These are phyloP conservation scores for Crotalus horridus DNA, from an alignment of 2,113 vertebrate species.

Conservation along the genomic window DNA sequence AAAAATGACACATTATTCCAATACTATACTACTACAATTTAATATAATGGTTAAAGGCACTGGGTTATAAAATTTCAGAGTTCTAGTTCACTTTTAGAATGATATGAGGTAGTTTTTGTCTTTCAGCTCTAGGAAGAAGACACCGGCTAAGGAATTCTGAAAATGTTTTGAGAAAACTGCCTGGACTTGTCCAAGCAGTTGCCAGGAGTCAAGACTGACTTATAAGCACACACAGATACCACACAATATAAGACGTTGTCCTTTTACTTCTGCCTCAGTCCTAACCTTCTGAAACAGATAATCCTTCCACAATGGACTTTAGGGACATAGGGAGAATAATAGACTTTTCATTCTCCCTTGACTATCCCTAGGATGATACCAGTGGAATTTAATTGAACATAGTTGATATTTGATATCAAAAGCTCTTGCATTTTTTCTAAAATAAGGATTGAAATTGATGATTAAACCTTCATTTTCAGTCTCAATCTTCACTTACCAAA, in stretches of 20 bases:
- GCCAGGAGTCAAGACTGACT: neutral
- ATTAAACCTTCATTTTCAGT: neutral
- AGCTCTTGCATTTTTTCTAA: neutral
- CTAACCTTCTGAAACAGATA: neutral
- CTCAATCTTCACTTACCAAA: neutral
- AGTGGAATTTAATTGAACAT: neutral
- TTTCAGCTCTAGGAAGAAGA: neutral
- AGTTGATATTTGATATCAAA: neutral
- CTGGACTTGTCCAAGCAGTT: neutral
- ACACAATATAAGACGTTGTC: neutral
- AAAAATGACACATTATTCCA: neutral
- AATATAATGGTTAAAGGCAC: neutral
- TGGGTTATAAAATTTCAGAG: neutral
- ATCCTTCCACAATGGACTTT: neutral
- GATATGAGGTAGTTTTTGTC: neutral
- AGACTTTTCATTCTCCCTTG: neutral
- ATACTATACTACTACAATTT: neutral
- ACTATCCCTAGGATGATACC: neutral
- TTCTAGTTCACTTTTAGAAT: neutral
- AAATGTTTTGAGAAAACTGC: neutral
- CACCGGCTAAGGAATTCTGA: neutral
- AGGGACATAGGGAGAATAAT: neutral
- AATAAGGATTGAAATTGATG: neutral
- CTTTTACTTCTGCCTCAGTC: neutral
- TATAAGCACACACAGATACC: neutral